These are phyloP conservation scores for Porites australiensis DNA, from an alignment of 64 coral and sea anemone genomes.

Conservation along the genomic window DNA sequence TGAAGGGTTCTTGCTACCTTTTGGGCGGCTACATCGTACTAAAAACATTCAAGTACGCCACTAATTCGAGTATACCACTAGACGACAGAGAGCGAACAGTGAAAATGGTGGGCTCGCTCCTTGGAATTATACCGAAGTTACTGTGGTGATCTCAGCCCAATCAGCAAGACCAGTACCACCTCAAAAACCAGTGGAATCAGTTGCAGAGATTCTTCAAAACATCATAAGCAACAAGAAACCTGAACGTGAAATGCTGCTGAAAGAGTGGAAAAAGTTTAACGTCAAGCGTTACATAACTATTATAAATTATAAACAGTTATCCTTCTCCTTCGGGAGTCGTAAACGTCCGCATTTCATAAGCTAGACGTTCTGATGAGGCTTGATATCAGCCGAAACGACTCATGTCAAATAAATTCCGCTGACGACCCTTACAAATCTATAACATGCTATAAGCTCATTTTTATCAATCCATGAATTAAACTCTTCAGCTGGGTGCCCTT, in stretches of 20 bases:
- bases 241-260: constrained; percentile 60
- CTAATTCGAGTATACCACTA: neutral
- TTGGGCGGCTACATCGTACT: neutral
- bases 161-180: constrained; percentile 28
- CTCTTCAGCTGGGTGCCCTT: neutral
- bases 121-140: constrained; percentile 56
- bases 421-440: too few relatives aligned
- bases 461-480: constrained; percentile 8
- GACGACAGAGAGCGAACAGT: constrained; percentile 36
- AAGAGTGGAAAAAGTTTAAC: constrained; percentile 54
- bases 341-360: constrained; percentile 64
- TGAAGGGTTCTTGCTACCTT: too few relatives aligned
- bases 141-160: constrained; percentile 26
- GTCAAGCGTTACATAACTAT: too few relatives aligned
- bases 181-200: constrained; percentile 35
- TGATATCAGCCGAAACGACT: constrained; percentile 73
- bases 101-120: too few relatives aligned
- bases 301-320: neutral
- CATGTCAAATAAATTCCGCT: neutral
- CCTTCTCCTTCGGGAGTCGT: constrained; percentile 70
- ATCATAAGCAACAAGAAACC: constrained; percentile 38
- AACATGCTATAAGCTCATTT: neutral
- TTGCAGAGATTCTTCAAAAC: constrained; percentile 44
- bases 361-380: constrained; percentile 74
- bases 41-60: constrained; percentile 4